A percentile compares a stretch with the other conserved stretches of the same genome.
phyloP scores from a whole-genome alignment of 1,140 invertebrate species.

The Tetramorium parvispinum region DNA sequence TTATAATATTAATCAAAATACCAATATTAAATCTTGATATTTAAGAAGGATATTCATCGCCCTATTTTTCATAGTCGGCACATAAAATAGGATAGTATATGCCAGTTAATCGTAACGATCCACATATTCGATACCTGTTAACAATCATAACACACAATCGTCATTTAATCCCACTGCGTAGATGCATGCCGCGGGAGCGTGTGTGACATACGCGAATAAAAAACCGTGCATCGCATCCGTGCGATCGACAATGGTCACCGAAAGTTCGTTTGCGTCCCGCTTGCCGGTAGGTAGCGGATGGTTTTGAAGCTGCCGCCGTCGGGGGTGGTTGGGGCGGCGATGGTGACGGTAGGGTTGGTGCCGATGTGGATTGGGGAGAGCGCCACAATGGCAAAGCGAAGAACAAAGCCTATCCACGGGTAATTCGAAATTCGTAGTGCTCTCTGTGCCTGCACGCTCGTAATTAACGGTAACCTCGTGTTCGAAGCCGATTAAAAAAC shows the following conservation, averaged over 20 bases:
- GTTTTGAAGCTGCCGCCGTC: conserved; percentile 70
- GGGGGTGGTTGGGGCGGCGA: conserved; percentile 10
- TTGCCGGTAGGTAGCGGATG: conserved; percentile 68
- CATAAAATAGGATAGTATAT: not conserved
- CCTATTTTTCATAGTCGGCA: not conserved
- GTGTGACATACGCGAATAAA: conserved; percentile 66
- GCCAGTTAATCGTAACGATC: conserved; percentile 8
- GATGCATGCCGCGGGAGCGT: conserved; percentile 20
- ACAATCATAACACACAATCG: conserved; percentile 39
- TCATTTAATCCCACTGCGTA: conserved; percentile 38
- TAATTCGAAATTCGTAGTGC: conserved; percentile 76
- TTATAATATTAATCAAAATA: not conserved
- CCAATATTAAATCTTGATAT: not conserved
- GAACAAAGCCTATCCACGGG: conserved; percentile 76
- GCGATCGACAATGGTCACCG: conserved; percentile 66
- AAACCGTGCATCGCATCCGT: conserved; percentile 59
- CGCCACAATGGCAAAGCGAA: conserved; percentile 71
- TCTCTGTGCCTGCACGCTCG: conserved; percentile 65
- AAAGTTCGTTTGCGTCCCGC: conserved; percentile 74
- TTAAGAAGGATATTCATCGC: too few relatives aligned
- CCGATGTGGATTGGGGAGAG: conserved; percentile 39
- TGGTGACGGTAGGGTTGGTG: conserved; percentile 32
- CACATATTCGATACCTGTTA: not conserved
- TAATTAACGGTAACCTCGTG: conserved; percentile 75
- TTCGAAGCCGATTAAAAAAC: conserved; percentile 71